Conservation (phyloP, 2,113 vertebrate genomes). For the Ciconia boyciana region DNA sequence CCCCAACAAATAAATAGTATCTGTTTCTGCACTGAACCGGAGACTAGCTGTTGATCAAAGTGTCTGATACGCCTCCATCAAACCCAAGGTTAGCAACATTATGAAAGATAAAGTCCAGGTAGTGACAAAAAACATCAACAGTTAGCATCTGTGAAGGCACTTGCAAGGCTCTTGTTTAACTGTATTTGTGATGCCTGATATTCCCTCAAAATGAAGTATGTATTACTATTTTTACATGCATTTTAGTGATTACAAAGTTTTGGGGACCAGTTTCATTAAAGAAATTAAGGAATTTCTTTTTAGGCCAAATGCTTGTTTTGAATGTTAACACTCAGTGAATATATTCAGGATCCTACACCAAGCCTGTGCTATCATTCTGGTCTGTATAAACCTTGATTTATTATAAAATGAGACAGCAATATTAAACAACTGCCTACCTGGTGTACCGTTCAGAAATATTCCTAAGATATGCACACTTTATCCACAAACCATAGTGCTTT, state of each 20-base stretch:
- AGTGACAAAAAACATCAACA: neutral
- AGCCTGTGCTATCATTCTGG: neutral
- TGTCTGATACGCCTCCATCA: neutral
- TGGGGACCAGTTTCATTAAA: neutral
- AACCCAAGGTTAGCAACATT: neutral
- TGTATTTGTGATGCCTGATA: neutral
- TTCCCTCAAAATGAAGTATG: neutral
- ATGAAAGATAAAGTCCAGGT: neutral
- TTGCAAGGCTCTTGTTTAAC: neutral
- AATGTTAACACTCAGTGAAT: neutral
- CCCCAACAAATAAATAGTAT: neutral
- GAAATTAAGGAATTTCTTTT: neutral
- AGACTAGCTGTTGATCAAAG: neutral
- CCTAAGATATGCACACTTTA: neutral
- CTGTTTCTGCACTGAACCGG: neutral
- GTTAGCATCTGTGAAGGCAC: neutral
- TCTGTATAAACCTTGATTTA: neutral
- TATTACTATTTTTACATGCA: neutral
- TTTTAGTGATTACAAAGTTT: neutral
- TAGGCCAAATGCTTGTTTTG: neutral
- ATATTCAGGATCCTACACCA: neutral
- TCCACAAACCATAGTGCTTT: neutral
- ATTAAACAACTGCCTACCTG: neutral
- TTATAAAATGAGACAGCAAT: neutral
- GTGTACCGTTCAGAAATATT: neutral